phyloP scores from a whole-genome alignment of 2,797 vertebrate genomes.

The Denticeps clupeoides region DNA sequence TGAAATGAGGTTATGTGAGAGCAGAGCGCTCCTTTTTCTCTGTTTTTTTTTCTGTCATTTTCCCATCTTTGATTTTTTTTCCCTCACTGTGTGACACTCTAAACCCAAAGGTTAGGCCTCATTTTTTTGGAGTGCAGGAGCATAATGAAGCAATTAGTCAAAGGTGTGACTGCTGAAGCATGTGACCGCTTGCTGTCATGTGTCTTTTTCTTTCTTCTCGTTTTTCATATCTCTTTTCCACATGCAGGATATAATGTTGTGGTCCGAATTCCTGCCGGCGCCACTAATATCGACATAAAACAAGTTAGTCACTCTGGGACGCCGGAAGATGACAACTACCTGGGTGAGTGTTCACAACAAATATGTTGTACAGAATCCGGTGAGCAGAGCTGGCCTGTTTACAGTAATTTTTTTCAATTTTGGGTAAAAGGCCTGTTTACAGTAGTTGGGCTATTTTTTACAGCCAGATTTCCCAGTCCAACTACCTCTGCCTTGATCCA shows the following conservation, averaged over 20 bases:
- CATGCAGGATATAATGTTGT: constrained; percentile 92
- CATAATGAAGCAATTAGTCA: constrained; percentile 42
- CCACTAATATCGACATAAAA: constrained; percentile 84
- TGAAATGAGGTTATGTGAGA: constrained; percentile 50
- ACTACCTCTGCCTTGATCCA: too few relatives aligned
- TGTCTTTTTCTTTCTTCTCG: neutral
- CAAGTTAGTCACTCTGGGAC: constrained; percentile 94
- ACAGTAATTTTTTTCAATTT: too few relatives aligned
- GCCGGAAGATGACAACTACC: constrained; percentile 93
- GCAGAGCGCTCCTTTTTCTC: constrained; percentile 23
- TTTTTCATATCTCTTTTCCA: too few relatives aligned
- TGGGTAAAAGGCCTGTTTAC: too few relatives aligned
- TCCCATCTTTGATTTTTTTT: constrained; percentile 22
- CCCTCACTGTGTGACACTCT: constrained; percentile 43
- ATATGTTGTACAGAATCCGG: too few relatives aligned
- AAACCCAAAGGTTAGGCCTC: constrained; percentile 30
- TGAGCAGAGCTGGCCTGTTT: too few relatives aligned
- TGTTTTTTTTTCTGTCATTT: constrained; percentile 1
- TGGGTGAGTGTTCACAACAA: constrained; percentile 65
- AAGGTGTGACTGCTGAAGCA: constrained; percentile 9
- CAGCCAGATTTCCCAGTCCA: too few relatives aligned
- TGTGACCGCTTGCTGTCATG: neutral
- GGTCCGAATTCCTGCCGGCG: constrained; percentile 85
- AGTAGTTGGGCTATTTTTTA: too few relatives aligned
- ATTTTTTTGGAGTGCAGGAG: constrained; percentile 28